Conservation (phyloP, 2,888 invertebrate genomes). For the Ochropleura plecta region DNA sequence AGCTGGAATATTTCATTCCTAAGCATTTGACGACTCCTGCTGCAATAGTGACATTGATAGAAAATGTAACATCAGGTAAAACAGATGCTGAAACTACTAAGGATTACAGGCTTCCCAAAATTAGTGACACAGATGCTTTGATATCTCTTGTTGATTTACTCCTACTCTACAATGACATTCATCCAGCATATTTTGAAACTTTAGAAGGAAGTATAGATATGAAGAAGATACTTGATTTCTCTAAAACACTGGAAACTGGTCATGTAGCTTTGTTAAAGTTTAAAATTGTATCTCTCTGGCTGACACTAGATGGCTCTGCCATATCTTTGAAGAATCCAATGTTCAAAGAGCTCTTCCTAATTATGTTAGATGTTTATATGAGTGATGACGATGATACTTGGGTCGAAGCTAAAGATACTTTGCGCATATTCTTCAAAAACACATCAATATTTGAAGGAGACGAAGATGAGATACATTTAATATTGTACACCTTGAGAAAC, state of each 20-base stretch:
- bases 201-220: conserved; percentile 86
- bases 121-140: conserved; percentile 79
- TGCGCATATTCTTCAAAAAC: conserved; percentile 91
- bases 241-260: conserved; percentile 75
- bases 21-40: conserved; percentile 85
- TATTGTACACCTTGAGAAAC: conserved; percentile 90
- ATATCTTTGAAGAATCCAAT: conserved; percentile 88
- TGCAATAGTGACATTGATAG: conserved; percentile 78
- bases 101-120: conserved; percentile 80
- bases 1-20: conserved; percentile 85
- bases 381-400: conserved; percentile 81
- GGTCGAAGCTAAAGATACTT: conserved; percentile 89
- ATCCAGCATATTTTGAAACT: conserved; percentile 85
- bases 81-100: conserved; percentile 69
- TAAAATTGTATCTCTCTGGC: conserved; percentile 86
- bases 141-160: conserved; percentile 82
- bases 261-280: conserved; percentile 82
- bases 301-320: conserved; percentile 86
- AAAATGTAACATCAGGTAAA: conserved; percentile 74
- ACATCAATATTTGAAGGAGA: conserved; percentile 92
- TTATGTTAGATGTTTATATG: conserved; percentile 90
- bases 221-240: conserved; percentile 83
- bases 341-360: conserved; percentile 89
- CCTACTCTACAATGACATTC: conserved; percentile 83
- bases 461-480: conserved; percentile 92